A percentile compares a stretch with the other conserved stretches of the same genome.
Conservation (phyloP, 2,113 vertebrate species). For the Oncorhynchus mykiss region DNA sequence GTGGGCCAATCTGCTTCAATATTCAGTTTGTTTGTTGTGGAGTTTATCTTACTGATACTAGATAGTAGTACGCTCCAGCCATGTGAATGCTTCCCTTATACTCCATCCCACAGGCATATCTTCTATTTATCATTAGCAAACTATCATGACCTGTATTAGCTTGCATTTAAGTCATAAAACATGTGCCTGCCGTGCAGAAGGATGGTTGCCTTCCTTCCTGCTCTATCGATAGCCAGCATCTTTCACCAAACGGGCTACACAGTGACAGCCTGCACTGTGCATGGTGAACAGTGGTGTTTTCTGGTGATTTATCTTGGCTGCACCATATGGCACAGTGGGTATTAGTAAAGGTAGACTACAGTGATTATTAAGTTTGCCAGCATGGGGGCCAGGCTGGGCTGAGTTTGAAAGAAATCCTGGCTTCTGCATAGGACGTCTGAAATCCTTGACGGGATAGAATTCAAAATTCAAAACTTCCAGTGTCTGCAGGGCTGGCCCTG, state of each 20-base stretch:
- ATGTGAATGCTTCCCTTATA: not conserved
- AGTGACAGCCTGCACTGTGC: conserved; percentile 7
- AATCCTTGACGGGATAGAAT: conserved; percentile 38
- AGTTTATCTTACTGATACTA: conserved; percentile 26
- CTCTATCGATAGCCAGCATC: conserved; percentile 10
- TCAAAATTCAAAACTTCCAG: conserved; percentile 30
- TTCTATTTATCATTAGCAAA: not conserved
- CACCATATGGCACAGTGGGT: conserved; percentile 33
- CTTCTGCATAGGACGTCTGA: conserved; percentile 32
- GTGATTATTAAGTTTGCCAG: conserved; percentile 32
- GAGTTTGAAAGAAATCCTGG: conserved; percentile 36
- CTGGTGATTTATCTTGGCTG: conserved; percentile 34
- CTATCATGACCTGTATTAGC: not conserved
- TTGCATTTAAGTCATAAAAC: conserved; percentile 4
- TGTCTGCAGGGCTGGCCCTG: too few relatives aligned
- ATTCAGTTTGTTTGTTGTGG: conserved; percentile 65
- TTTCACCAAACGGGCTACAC: not conserved
- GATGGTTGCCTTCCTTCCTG: conserved; percentile 1
- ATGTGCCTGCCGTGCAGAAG: not conserved
- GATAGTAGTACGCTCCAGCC: not conserved
- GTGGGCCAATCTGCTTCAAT: conserved; percentile 57
- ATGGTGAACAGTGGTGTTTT: conserved; percentile 12
- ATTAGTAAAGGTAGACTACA: conserved; percentile 36
- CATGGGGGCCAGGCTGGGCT: conserved; percentile 31
- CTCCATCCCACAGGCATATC: conserved; percentile 8